Evolutionary conservation across 2,797 vertebrate species (phyloP), one percentile per base, ranked within the genome.

Genomic region (Bufotes viridis): DNA sequence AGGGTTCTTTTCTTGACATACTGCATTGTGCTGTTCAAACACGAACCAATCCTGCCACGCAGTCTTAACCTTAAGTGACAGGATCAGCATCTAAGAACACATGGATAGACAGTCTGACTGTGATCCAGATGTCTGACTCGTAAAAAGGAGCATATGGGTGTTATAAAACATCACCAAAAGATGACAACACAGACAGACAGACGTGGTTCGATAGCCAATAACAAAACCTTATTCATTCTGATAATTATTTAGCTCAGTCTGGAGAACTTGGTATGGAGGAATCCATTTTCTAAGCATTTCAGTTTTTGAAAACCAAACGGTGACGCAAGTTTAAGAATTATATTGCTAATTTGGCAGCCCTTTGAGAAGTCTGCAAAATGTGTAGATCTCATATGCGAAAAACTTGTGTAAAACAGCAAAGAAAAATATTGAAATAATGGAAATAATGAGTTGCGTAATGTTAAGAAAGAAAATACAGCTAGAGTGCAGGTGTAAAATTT

Each of bases 391-490:
- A 87, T 34, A 78, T 13, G 63, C 26, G 57, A 51, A 87, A 14
- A 87, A 67, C 20, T 70, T 22, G 85, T 72, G 78, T 70, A 84
- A 76, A 78, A 84, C 14, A 1, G 17, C 49, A 78, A 88, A 69
- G 72, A 69, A 84, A 88, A 88, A 78, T 85, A 85, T 78, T 85
- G 83, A 85, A 85, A 88, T 87, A 87, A 87, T 83, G 86, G 86
- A 87, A 87, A 87, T 84, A 78, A 82, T 83, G 81, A 78, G 83
- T 65, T 18, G 58, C 8, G 74, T 57, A 88, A 88, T 78, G 81
- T 78, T 70, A 49, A 58, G 60, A 78, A 83, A 87, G 61, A 88
- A 88, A 88, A 87, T 87, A 83, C 18, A 78, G 81, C 81, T 57
- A 69, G 72, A 84, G 87, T 84, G 87, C 87, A 78, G 87, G 74